phyloP scores from a whole-genome alignment of 1,140 invertebrate genomes.

The Sarcophaga bullata region DNA sequence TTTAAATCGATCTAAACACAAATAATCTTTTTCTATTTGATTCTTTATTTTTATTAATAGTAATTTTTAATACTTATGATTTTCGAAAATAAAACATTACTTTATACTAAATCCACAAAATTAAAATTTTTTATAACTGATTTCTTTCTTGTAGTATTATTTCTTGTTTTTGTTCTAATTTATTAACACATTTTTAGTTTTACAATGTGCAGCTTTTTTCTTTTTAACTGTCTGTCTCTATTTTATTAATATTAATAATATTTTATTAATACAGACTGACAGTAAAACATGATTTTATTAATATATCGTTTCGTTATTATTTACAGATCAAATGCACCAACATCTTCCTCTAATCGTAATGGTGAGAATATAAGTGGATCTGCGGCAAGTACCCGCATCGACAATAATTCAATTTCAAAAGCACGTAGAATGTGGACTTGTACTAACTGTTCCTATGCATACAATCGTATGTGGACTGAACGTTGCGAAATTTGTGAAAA shows the following conservation, averaged over 20 bases:
- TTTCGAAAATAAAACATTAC: too few relatives aligned
- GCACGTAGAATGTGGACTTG: slow-evolving; percentile 83
- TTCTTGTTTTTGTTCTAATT: background rate
- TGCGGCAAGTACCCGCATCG: slow-evolving; percentile 51
- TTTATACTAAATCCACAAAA: background rate
- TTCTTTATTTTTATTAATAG: background rate
- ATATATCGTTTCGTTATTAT: slow-evolving; percentile 10
- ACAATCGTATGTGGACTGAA: slow-evolving; percentile 82
- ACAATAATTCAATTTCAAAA: slow-evolving; percentile 57
- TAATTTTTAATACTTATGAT: too few relatives aligned
- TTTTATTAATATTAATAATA: too few relatives aligned
- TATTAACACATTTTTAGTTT: background rate
- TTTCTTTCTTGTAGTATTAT: background rate
- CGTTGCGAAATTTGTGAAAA: slow-evolving; percentile 83
- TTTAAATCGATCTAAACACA: background rate
- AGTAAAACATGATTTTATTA: too few relatives aligned
- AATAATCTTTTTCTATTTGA: background rate
- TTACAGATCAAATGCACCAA: slow-evolving; percentile 35
- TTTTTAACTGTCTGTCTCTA: too few relatives aligned
- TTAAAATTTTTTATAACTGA: background rate
- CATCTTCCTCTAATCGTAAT: slow-evolving; percentile 33
- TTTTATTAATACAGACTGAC: too few relatives aligned
- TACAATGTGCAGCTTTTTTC: too few relatives aligned
- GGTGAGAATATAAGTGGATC: background rate
- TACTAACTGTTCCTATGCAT: slow-evolving; percentile 85